Conservation (phyloP, 2,888 invertebrate genomes). For the Nomada hirtipes region DNA sequence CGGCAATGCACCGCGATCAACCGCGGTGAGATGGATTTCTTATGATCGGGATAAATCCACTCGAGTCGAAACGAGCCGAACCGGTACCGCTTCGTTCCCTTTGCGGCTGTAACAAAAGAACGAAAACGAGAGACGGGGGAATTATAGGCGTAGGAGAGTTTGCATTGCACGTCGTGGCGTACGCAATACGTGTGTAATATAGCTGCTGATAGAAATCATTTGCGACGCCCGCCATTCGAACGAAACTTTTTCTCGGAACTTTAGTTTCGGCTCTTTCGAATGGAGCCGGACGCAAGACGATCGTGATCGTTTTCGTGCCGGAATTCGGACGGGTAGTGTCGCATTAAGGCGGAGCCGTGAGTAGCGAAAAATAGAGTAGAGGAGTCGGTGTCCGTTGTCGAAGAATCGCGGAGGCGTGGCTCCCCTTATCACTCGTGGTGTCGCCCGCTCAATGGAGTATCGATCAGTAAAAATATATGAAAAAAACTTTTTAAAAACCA, state of each 20-base stretch:
- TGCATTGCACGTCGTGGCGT: no score
- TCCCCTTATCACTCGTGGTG: constrained; percentile 23
- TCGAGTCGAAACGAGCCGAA: background rate
- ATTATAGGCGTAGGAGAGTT: background rate
- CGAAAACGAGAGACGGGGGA: background rate
- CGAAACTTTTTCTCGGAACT: background rate
- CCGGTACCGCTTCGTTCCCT: background rate
- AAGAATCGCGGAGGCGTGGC: constrained; percentile 51
- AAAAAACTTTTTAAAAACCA: no score
- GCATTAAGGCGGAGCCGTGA: constrained; percentile 14
- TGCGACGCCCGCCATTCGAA: background rate
- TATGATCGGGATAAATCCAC: constrained; percentile 14
- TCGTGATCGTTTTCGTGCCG: background rate
- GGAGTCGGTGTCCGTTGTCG: constrained; percentile 12
- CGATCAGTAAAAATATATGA: constrained; percentile 9
- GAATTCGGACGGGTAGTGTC: background rate
- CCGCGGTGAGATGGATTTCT: background rate
- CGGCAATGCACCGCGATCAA: constrained; percentile 16
- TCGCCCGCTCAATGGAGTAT: constrained; percentile 41
- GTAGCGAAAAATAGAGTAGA: background rate
- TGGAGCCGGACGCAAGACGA: background rate
- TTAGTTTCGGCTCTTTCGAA: background rate
- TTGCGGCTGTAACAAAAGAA: background rate
- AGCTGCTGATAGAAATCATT: constrained; percentile 5
- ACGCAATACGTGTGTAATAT: background rate